These are phyloP conservation scores for Chironomus tentans DNA, from an alignment of 2,888 invertebrate genomes.

Conservation along the genomic window DNA sequence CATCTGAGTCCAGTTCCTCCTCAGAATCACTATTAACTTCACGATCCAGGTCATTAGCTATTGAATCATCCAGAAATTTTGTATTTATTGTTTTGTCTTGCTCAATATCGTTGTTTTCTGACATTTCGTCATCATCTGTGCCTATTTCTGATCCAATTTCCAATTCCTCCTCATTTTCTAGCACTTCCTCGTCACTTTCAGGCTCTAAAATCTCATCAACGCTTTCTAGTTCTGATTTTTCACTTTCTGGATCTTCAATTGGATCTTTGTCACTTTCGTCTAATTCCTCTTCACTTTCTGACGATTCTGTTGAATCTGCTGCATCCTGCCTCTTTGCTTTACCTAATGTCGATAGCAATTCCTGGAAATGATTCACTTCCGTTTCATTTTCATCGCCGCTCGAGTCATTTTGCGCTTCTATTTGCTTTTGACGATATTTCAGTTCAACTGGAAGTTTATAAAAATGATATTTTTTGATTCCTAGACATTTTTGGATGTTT, in stretches of 20 bases:
- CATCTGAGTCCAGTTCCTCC: constrained; percentile 28
- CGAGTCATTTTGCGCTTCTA: constrained; percentile 27
- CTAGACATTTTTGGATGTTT: constrained; percentile 14
- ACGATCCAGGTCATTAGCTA: constrained; percentile 12
- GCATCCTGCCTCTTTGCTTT: neutral
- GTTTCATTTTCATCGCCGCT: constrained; percentile 23
- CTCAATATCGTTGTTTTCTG: constrained; percentile 29
- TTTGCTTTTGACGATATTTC: neutral
- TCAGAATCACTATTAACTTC: constrained; percentile 31
- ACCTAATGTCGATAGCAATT: neutral
- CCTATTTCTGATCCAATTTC: constrained; percentile 28
- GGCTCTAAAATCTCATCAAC: constrained; percentile 18
- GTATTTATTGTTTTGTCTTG: constrained; percentile 32
- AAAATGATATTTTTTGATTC: neutral
- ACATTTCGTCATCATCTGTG: constrained; percentile 22
- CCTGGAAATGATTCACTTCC: constrained; percentile 33
- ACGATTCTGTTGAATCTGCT: constrained; percentile 23
- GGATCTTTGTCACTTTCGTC: too few relatives aligned
- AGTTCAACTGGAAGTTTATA: constrained; percentile 9
- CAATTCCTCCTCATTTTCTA: constrained; percentile 25
- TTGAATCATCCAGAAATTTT: constrained; percentile 27
- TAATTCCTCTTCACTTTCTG: constrained; percentile 26
- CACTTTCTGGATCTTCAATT: constrained; percentile 23
- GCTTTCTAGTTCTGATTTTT: constrained; percentile 11
- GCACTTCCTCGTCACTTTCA: constrained; percentile 27